phyloP scores from a whole-genome alignment of 2,888 invertebrate species.

The Hyalella azteca region DNA sequence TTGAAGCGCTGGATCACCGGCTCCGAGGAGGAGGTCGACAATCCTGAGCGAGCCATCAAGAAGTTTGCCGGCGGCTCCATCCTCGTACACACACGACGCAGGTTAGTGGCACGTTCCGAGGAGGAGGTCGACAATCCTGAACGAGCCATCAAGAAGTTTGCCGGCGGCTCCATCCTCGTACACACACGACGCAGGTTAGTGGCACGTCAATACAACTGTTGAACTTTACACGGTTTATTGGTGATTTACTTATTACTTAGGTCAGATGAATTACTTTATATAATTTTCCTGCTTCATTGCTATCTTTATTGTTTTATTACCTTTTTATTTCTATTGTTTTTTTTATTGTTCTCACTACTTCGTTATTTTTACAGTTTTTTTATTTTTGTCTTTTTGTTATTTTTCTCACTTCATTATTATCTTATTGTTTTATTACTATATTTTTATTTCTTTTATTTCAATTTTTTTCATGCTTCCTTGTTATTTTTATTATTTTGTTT shows the following conservation, averaged over 20 bases:
- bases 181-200: not conserved
- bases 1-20: conserved; percentile 52
- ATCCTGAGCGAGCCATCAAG: conserved; percentile 43
- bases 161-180: conserved; percentile 8
- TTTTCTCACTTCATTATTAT: not conserved
- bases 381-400: too few relatives aligned
- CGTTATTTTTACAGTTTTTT: too few relatives aligned
- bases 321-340: too few relatives aligned
- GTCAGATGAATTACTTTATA: too few relatives aligned
- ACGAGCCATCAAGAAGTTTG: conserved; percentile 45
- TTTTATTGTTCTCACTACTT: too few relatives aligned
- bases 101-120: conserved; percentile 8
- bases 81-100: not conserved
- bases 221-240: too few relatives aligned
- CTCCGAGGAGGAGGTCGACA: conserved; percentile 31
- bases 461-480: not conserved
- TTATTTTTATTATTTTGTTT: not conserved
- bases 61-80: conserved; percentile 40
- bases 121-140: conserved; percentile 37
- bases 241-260: too few relatives aligned
- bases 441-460: not conserved
- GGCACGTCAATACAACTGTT: not conserved
- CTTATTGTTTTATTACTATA: not conserved
- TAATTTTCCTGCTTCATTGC: too few relatives aligned
- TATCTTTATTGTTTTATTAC: too few relatives aligned